Percentiles rank a stretch among this genome's conserved stretches.
Conservation (phyloP, 92 coral and sea anemone species). For the Blastomussa wellsi region DNA sequence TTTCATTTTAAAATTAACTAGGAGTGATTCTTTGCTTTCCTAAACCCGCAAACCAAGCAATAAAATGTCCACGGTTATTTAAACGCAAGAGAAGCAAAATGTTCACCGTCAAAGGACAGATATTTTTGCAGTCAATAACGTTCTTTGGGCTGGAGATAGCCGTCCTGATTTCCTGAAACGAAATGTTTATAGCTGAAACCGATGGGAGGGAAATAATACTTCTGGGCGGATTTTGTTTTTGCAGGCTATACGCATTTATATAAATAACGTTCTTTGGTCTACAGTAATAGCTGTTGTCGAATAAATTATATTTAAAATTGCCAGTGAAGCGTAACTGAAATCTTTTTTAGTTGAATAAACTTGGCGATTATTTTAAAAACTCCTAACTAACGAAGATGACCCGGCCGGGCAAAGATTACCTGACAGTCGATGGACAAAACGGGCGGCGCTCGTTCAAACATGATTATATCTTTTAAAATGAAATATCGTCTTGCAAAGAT, state of each 20-base stretch:
- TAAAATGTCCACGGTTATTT: neutral
- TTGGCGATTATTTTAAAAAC: neutral
- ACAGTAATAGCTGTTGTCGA: neutral
- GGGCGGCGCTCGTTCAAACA: neutral
- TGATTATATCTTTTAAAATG: neutral
- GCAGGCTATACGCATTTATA: neutral
- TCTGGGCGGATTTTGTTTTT: neutral
- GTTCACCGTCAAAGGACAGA: too few species aligned
- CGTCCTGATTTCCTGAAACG: neutral
- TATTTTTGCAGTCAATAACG: too few species aligned
- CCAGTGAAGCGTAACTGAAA: neutral
- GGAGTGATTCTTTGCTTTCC: neutral
- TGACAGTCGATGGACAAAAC: slow-evolving; percentile 9
- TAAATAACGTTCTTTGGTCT: neutral
- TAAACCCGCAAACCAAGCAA: neutral
- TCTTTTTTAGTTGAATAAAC: neutral
- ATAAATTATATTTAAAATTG: neutral
- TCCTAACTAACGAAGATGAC: neutral
- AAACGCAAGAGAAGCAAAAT: too few species aligned
- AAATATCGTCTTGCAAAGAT: neutral
- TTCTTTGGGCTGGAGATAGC: too few species aligned
- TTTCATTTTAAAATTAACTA: neutral
- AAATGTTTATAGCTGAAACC: neutral
- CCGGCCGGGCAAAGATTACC: neutral
- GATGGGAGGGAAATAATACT: neutral